Percentiles rank a stretch among this genome's conserved stretches.
These are phyloP conservation scores for Orthosia gracilis DNA, from an alignment of 2,888 invertebrate species.

Conservation along the genomic window DNA sequence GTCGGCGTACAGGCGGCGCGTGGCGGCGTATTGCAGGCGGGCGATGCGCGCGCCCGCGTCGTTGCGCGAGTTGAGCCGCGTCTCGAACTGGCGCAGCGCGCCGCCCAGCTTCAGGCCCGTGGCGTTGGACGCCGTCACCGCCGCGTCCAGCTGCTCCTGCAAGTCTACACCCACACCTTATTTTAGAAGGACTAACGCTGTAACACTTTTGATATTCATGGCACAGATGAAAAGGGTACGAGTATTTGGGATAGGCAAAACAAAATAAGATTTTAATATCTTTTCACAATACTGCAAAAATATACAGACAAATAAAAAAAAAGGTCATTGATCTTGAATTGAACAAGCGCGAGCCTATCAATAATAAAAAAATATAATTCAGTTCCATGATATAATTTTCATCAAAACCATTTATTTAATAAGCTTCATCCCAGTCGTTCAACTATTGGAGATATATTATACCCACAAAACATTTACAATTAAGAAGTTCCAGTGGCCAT, in stretches of 20 bases:
- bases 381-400: no score
- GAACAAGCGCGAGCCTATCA: no score
- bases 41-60: conserved; percentile 87
- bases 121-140: conserved; percentile 89
- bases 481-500: no score
- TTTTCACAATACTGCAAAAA: no score
- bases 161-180: conserved; percentile 82
- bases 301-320: no score
- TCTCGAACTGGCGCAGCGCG: conserved; percentile 89
- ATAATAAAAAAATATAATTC: no score
- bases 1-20: conserved; percentile 86
- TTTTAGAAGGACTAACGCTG: neutral
- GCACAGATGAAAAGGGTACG: neutral
- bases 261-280: no score
- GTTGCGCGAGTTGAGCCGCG: conserved; percentile 79
- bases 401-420: no score
- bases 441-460: no score
- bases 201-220: neutral
- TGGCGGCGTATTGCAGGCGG: conserved; percentile 86
- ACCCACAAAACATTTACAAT: no score
- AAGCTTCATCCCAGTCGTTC: no score
- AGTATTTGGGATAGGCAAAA: neutral
- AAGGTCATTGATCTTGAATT: no score
- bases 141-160: conserved; percentile 92
- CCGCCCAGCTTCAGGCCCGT: conserved; percentile 89